Conservation (phyloP, 2,888 invertebrate species). For the Pomacea canaliculata region DNA sequence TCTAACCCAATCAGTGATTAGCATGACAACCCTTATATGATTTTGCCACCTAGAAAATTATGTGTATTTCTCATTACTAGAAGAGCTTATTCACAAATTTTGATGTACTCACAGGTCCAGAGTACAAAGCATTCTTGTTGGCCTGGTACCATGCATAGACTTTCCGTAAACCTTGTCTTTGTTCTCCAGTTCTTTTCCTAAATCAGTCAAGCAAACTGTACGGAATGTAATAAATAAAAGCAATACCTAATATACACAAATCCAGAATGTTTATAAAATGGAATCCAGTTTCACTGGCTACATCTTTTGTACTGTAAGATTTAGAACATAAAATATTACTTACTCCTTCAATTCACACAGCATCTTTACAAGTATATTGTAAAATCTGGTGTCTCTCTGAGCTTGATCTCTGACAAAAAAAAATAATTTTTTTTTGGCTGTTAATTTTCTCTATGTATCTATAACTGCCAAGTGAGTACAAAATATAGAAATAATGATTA, state of each 20-base stretch:
- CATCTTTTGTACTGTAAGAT: too few species aligned
- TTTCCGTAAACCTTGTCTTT: constrained; percentile 48
- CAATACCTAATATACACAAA: background rate
- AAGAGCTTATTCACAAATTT: background rate
- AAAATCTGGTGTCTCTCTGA: constrained; percentile 61
- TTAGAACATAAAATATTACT: constrained; percentile 31
- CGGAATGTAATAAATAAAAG: background rate
- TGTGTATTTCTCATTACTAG: background rate
- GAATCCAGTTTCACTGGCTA: too few species aligned
- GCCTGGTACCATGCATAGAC: constrained; percentile 60
- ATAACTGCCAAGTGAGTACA: background rate
- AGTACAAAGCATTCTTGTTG: constrained; percentile 57
- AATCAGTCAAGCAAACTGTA: constrained; percentile 1
- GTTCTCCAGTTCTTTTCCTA: constrained; percentile 45
- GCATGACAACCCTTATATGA: background rate
- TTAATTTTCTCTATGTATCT: background rate
- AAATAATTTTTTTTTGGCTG: background rate
- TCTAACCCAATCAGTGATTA: background rate
- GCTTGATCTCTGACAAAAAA: constrained; percentile 54
- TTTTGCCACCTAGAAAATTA: background rate
- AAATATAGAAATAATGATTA: background rate
- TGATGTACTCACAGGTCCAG: constrained; percentile 56
- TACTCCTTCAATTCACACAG: constrained; percentile 61
- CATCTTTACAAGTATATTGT: constrained; percentile 61
- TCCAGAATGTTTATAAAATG: background rate